A percentile compares a stretch with the other conserved stretches of the same genome.
Conservation (phyloP, 2,113 vertebrate species). For the Eptesicus fuscus region DNA sequence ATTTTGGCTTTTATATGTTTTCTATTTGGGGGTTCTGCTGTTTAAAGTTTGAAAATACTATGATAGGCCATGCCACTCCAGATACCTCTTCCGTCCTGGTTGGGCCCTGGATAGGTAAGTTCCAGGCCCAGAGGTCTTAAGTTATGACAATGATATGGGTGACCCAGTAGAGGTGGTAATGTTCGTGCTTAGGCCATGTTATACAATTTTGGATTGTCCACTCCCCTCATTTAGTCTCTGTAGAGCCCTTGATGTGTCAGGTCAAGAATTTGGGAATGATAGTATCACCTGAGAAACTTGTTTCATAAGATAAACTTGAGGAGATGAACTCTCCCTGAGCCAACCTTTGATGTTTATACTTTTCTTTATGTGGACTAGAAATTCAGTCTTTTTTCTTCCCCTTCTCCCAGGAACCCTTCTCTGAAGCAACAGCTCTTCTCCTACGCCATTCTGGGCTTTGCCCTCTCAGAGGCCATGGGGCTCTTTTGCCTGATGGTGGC, state of each 20-base stretch:
- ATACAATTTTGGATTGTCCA: neutral
- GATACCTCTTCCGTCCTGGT: neutral
- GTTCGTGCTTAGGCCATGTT: neutral
- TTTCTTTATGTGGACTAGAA: conserved; percentile 47
- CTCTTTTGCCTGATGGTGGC: conserved; percentile 87
- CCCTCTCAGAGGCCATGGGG: conserved; percentile 87
- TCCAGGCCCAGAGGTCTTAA: neutral
- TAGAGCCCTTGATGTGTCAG: neutral
- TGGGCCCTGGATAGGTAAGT: neutral
- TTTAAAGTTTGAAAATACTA: neutral
- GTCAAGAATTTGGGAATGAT: neutral
- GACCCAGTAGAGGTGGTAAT: neutral
- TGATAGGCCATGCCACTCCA: neutral
- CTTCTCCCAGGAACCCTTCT: conserved; percentile 80
- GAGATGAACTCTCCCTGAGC: neutral
- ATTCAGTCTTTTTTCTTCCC: conserved; percentile 48
- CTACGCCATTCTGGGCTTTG: conserved; percentile 86
- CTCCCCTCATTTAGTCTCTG: neutral
- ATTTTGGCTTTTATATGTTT: neutral
- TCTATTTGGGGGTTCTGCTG: neutral
- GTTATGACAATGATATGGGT: neutral
- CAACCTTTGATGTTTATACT: neutral
- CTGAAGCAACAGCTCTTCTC: conserved; percentile 86
- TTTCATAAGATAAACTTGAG: neutral
- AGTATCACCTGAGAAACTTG: neutral